These are phyloP conservation scores for Ephestia elutella DNA, from an alignment of 1,140 invertebrate species.

Conservation along the genomic window DNA sequence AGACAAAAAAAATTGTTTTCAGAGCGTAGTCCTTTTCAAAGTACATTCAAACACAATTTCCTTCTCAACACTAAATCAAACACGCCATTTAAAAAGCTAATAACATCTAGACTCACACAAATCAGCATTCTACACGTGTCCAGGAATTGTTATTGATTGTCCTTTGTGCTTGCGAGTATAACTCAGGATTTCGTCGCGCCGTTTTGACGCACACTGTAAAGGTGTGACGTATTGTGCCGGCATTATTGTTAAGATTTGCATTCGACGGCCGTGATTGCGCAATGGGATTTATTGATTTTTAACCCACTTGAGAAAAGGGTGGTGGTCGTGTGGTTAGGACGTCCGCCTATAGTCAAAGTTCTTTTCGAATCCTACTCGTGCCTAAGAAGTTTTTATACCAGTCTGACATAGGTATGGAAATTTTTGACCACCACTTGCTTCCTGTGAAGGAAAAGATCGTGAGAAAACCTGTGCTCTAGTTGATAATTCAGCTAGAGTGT, in stretches of 20 bases:
- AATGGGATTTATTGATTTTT: background rate
- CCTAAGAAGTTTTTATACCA: too few relatives aligned
- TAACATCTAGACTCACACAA: conserved; percentile 22
- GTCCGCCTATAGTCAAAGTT: too few relatives aligned
- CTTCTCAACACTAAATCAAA: background rate
- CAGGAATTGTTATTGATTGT: conserved; percentile 62
- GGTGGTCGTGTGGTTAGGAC: background rate
- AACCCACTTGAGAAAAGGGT: background rate
- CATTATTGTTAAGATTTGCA: conserved; percentile 16
- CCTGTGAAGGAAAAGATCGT: too few relatives aligned
- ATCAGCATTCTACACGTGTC: conserved; percentile 36
- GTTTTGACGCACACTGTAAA: conserved; percentile 27
- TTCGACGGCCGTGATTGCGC: conserved; percentile 2
- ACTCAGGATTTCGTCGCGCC: conserved; percentile 48
- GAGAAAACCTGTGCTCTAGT: too few relatives aligned
- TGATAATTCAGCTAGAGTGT: too few relatives aligned
- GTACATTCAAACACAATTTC: background rate
- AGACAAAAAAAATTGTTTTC: too few relatives aligned
- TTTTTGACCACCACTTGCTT: too few relatives aligned
- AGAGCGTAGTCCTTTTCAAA: too few relatives aligned
- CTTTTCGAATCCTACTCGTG: too few relatives aligned
- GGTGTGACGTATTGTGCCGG: conserved; percentile 36
- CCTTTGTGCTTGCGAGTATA: conserved; percentile 41
- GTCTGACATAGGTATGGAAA: too few relatives aligned
- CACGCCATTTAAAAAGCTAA: background rate